Evolutionary conservation across 2,113 vertebrate genomes (phyloP).

Genomic region (Apeltes quadracus): DNA sequence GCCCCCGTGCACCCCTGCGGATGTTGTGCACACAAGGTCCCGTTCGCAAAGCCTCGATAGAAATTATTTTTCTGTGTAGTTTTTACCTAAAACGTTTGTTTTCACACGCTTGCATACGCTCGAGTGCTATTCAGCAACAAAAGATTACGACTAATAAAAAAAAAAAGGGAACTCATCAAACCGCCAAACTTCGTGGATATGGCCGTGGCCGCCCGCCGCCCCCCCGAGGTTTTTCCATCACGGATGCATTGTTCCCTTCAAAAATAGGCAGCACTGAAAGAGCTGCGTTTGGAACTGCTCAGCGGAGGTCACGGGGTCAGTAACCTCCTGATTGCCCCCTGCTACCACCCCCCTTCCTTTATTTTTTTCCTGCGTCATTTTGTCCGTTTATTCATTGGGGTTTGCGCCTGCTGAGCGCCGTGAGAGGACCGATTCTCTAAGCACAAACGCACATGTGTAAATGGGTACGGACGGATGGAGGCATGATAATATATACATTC

Average conservation of each 20-base stretch:
- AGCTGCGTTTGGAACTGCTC: constrained; percentile 26
- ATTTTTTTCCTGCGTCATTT: constrained; percentile 44
- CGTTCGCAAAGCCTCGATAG: not conserved
- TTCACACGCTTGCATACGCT: not conserved
- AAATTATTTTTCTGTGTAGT: not conserved
- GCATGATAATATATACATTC: not conserved
- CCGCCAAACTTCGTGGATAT: constrained; percentile 24
- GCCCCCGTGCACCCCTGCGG: not conserved
- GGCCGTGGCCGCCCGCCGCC: not conserved
- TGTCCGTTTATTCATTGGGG: constrained; percentile 33
- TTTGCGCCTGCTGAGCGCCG: constrained; percentile 42
- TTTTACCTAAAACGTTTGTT: not conserved
- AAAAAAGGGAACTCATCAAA: constrained; percentile 9
- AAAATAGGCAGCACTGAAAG: constrained; percentile 26
- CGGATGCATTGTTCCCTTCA: constrained; percentile 49
- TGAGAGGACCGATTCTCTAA: not conserved
- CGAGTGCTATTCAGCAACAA: not conserved
- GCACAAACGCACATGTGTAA: not conserved
- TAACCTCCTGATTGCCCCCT: constrained; percentile 29
- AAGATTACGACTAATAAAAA: not conserved
- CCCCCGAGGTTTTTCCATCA: constrained; percentile 61
- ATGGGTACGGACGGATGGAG: not conserved
- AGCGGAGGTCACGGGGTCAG: constrained; percentile 24
- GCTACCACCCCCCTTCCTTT: constrained; percentile 3
- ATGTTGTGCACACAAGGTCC: not conserved